phyloP scores from a whole-genome alignment of 1,140 invertebrate genomes.

The Drosophila nasuta region DNA sequence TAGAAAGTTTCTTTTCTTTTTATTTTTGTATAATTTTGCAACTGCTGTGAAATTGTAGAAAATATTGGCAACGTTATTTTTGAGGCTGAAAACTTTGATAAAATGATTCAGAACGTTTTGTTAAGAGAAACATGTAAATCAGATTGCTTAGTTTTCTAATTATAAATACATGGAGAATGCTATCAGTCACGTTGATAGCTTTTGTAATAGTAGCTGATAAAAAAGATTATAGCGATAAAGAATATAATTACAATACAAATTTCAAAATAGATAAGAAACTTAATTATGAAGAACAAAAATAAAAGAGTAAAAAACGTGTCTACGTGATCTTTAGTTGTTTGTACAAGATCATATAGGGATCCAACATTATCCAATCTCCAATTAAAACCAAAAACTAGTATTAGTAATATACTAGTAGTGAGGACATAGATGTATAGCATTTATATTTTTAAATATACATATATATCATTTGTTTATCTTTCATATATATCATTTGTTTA shows the following conservation, averaged over 20 bases:
- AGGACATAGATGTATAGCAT: too few species aligned
- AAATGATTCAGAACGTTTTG: neutral
- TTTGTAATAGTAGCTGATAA: conserved; percentile 4
- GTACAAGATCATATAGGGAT: too few species aligned
- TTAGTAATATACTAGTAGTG: too few species aligned
- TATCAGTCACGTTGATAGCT: neutral
- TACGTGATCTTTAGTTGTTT: too few species aligned
- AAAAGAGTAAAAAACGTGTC: neutral
- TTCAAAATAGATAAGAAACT: neutral
- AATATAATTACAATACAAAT: conserved; percentile 2
- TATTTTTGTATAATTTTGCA: conserved; percentile 8
- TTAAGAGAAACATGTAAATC: conserved; percentile 1
- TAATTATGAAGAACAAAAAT: neutral
- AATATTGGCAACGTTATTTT: neutral
- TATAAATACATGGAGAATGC: neutral
- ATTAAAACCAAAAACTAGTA: too few species aligned
- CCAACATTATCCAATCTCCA: too few species aligned
- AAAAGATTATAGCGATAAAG: neutral
- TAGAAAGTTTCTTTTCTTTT: neutral
- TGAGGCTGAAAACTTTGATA: conserved; percentile 15
- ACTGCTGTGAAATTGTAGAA: conserved; percentile 19
- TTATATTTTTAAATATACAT: too few species aligned
- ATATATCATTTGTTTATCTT: too few species aligned
- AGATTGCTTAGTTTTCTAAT: neutral
- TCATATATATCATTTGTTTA: too few species aligned